A percentile compares a stretch with the other conserved stretches of the same genome.
These are phyloP conservation scores for Asarcornis scutulata DNA, from an alignment of 2,113 vertebrate genomes.

Conservation along the genomic window DNA sequence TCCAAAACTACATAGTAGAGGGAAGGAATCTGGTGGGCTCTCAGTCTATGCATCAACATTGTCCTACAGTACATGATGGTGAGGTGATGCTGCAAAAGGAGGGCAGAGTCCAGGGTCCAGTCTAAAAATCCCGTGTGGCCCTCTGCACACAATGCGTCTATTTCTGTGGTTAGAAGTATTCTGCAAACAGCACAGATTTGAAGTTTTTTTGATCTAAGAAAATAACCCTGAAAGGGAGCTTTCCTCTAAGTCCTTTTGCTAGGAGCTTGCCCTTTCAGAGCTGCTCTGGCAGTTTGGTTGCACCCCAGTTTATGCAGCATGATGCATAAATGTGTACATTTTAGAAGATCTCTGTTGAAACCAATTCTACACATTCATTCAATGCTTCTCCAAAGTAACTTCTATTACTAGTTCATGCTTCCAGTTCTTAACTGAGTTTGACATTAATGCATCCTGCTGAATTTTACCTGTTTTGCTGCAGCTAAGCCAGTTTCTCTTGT, in stretches of 20 bases:
- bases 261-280: neutral
- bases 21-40: neutral
- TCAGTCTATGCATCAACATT: rapidly evolving
- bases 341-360: neutral
- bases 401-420: neutral
- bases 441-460: neutral
- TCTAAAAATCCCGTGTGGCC: neutral
- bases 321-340: neutral
- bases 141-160: rapidly evolving
- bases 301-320: rapidly evolving
- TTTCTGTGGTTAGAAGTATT: neutral
- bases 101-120: no score
- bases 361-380: neutral
- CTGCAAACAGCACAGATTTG: neutral
- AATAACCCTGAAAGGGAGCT: neutral
- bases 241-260: neutral
- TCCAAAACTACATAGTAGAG: neutral
- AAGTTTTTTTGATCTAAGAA: neutral
- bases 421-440: neutral
- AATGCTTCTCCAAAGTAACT: neutral
- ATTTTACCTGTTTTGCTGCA: neutral
- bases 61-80: rapidly evolving
- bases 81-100: neutral
- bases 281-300: neutral
- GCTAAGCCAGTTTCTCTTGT: rapidly evolving